Evolutionary conservation across 2,888 invertebrate species (phyloP), one percentile per base, ranked within the genome.

Genomic region (Nemurella pictetii): DNA sequence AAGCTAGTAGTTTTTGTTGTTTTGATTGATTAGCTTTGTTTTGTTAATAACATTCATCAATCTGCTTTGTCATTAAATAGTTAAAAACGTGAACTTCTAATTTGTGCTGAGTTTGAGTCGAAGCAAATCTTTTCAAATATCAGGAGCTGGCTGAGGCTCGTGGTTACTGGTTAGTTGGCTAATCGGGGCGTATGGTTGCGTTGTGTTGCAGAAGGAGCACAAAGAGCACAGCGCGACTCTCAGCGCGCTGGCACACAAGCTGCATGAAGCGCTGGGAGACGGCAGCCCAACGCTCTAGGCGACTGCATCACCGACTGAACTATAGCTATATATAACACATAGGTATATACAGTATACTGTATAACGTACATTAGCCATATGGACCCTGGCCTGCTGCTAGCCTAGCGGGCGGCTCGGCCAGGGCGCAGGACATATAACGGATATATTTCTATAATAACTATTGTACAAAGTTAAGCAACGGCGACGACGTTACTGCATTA

Each of bases 121-220:
- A 36, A 36, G 15, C 36, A 36, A 36, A 36, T 9, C 15, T 7
- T 36, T 36, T 36, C 9, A 9, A 36, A 9, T 7, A 36, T 36
- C 7, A 36, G 36, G 15, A 15, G 36, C 7, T 15, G 36, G 15
- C 36, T 9, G 15, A 15, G 15, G 15, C 7, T 7, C 15, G 9
- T 74, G 25, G 9, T 74, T n/a, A 12, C 25, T 74, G 74, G 5
- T 5, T 7, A 74, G 12, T 9, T 7, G 9, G 15, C 55, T 9
- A 36, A 36, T 36, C 15, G 55, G 15, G 15, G 7, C 7, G 55
- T 27, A 27, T 7, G 25, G 5, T 27, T n/a, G 3, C 15, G 0
- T 72, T 26, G 0, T 1, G 15, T 82, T 82, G 3, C 82, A 82
- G 82, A 55, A 82, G 36, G 82, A 82, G 27, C 72, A 82, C 72